Evolutionary conservation across 2,888 invertebrate species (phyloP), one percentile per base, ranked within the genome.

Genomic region (Merodon equestris): DNA sequence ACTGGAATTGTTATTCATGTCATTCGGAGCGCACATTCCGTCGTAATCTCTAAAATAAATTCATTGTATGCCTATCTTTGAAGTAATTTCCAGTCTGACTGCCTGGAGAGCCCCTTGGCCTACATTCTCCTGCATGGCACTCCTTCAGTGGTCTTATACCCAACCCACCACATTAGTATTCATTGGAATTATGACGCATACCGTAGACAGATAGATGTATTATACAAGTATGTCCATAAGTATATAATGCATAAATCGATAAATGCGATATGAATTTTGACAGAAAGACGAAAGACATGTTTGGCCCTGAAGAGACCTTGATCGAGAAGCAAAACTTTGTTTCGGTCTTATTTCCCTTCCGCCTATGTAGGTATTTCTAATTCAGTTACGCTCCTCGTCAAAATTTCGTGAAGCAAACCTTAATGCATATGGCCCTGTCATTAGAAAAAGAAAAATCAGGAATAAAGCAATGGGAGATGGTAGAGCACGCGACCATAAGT

Each of bases 1-100:
- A 2, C 36, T 40, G 67, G 57, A 79, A 75, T 74, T 79, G 63
- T 74, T 74, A 79, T 79, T 79, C 77, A 63, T 79, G 63, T 74
- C 74, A 79, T 73, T 63, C 73, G 68, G 44, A 74, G 68, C 68
- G 67, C 67, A 79, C 74, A 67, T 79, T 74, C 63, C 68, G 58
- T 74, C 63, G 73, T 68, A 73, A 79, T 79, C 68, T 68, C 63
- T 57, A 63, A 63, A 74, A 68, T 79, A 68, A 68, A 79, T 79
- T 73, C 63, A 79, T 74, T 73, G 67, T n/a, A n/a, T 73, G 50
- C 61, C 56, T 73, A 67, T 60, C 66, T 64, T 66, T 56, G 72
- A 63, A 67, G 60, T 51, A 67, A 72, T 60, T 27, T 76, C 72
- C 45, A 66, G 72, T 56, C 57, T 60, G 60, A 53, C 61, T 57